Conservation (phyloP, 2,113 vertebrate genomes). For the Tragelaphus buxtoni region DNA sequence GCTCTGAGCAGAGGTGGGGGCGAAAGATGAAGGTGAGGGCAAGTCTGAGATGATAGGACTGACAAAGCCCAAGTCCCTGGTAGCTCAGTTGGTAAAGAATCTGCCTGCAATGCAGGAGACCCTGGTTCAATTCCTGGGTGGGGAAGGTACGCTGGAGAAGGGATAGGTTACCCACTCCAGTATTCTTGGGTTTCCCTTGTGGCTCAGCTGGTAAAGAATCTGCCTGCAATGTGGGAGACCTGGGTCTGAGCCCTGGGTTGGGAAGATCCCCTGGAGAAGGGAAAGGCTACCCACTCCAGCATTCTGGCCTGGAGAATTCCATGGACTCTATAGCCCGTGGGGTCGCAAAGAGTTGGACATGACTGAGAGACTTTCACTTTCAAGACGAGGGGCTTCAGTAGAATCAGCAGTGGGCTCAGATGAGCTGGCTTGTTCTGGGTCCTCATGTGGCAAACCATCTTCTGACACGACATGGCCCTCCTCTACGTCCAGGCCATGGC, state of each 20-base stretch:
- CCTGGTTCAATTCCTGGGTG: not conserved
- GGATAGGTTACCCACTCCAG: not conserved
- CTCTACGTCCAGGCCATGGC: not conserved
- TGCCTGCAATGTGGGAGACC: not conserved
- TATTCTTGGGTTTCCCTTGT: not conserved
- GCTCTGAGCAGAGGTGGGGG: not conserved
- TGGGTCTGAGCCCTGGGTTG: not conserved
- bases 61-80: not conserved
- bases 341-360: not conserved
- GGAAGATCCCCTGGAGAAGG: not conserved
- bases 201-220: not conserved
- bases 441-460: not conserved
- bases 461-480: fast-evolving
- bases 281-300: not conserved
- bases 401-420: not conserved
- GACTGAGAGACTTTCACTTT: not conserved
- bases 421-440: not conserved
- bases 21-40: not conserved
- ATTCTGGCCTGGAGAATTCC: not conserved
- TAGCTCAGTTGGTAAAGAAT: not conserved
- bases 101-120: not conserved
- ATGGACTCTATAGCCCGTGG: not conserved
- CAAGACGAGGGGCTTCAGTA: fast-evolving
- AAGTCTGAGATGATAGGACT: not conserved
- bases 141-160: not conserved